A percentile compares a stretch with the other conserved stretches of the same genome.
These are phyloP conservation scores for Pseudorectes ferrugineus DNA, from an alignment of 2,113 vertebrate species.

Conservation along the genomic window DNA sequence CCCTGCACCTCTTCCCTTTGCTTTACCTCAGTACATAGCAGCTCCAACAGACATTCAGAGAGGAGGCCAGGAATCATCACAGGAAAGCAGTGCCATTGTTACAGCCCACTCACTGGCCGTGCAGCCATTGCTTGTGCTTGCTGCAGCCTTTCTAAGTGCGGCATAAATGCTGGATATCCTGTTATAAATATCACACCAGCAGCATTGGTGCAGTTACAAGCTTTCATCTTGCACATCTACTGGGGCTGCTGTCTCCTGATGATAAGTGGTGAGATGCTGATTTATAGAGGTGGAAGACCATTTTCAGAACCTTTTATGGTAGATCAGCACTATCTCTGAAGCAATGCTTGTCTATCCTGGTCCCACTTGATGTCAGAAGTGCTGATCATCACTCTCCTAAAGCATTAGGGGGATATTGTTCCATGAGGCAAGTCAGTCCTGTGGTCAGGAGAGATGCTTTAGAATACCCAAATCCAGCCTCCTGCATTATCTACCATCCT, in stretches of 20 bases:
- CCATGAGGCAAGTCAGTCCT: not conserved
- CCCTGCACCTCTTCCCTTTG: not conserved
- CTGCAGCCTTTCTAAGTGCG: not conserved
- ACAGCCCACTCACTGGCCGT: not conserved
- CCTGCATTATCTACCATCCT: not conserved
- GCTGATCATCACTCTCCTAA: not conserved
- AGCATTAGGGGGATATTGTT: not conserved
- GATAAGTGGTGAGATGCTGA: not conserved
- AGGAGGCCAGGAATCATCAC: not conserved
- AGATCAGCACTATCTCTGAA: not conserved
- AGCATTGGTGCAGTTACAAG: not conserved
- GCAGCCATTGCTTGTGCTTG: not conserved
- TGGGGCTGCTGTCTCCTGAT: not conserved
- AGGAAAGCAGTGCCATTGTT: not conserved
- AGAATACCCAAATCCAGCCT: not conserved
- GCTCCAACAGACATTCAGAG: accelerated
- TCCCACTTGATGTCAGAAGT: not conserved
- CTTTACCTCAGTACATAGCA: not conserved
- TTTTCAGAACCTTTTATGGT: not conserved
- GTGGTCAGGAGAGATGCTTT: not conserved
- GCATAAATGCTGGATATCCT: not conserved
- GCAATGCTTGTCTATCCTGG: not conserved
- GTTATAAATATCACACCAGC: not conserved
- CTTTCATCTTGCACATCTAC: not conserved
- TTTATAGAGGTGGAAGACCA: not conserved